Evolutionary conservation across 2,797 vertebrate species (phyloP).

Genomic region (Harpagifer antarcticus): DNA sequence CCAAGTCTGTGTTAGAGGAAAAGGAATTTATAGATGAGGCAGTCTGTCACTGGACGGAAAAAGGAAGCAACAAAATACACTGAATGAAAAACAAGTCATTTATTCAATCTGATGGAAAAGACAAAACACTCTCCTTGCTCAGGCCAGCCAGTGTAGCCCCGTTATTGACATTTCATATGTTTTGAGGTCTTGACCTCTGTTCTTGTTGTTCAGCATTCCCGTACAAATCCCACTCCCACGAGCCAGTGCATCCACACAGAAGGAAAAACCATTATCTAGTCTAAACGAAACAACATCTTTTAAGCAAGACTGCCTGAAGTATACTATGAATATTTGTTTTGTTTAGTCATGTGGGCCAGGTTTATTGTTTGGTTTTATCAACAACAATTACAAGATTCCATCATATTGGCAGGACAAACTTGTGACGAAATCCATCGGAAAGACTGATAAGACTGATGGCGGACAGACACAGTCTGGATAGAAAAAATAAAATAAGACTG

Average conservation of each 20-base stretch:
- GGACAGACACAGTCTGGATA: constrained; percentile 74
- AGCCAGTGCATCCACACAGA: constrained; percentile 13
- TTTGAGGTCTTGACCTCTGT: constrained; percentile 33
- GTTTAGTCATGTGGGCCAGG: constrained; percentile 36
- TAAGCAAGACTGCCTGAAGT: constrained; percentile 15
- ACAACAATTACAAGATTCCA: constrained; percentile 48
- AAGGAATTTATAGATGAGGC: constrained; percentile 31
- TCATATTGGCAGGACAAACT: constrained; percentile 35
- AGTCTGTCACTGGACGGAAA: constrained; percentile 1
- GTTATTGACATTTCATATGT: constrained; percentile 35
- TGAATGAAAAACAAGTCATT: constrained; percentile 64
- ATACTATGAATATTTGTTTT: neutral
- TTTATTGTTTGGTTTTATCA: constrained; percentile 51
- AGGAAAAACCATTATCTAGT: neutral
- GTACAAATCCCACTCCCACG: constrained; percentile 18
- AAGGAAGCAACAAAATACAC: constrained; percentile 44
- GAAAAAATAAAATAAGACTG: constrained; percentile 60
- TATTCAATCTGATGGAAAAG: constrained; percentile 65
- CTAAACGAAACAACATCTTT: neutral
- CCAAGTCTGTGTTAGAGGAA: constrained; percentile 36
- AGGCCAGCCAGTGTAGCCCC: constrained; percentile 36
- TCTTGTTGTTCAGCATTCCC: constrained; percentile 34
- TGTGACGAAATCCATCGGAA: constrained; percentile 41
- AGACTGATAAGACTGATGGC: constrained; percentile 45
- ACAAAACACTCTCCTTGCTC: constrained; percentile 40